These are phyloP conservation scores for Rhinoptilus africanus DNA, from an alignment of 2,113 vertebrate genomes.

Conservation along the genomic window DNA sequence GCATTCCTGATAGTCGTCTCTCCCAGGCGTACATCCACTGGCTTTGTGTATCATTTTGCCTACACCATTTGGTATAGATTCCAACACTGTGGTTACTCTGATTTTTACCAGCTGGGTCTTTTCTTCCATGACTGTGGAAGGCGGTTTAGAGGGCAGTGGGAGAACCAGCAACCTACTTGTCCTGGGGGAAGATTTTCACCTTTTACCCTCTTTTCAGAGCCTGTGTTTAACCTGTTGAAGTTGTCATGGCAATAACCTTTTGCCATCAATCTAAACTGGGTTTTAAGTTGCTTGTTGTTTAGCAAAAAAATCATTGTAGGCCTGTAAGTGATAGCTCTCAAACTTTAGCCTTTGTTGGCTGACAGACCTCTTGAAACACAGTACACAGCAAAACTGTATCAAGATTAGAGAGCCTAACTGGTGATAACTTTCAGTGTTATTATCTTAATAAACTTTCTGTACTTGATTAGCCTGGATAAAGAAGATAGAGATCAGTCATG, in stretches of 20 bases:
- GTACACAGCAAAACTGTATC: slow-evolving; percentile 44
- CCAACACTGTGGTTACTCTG: background rate
- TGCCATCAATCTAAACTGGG: slow-evolving; percentile 48
- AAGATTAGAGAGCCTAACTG: slow-evolving; percentile 66
- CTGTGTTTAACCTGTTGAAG: slow-evolving; percentile 25
- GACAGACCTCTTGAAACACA: slow-evolving; percentile 59
- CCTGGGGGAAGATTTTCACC: background rate
- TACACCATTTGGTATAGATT: background rate
- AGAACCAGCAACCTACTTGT: background rate
- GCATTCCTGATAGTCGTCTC: fast-evolving
- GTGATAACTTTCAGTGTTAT: slow-evolving; percentile 70
- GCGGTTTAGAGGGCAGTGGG: background rate
- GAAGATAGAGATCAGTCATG: slow-evolving; percentile 71
- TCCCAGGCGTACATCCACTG: background rate
- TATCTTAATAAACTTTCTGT: slow-evolving; percentile 80
- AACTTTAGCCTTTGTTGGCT: background rate
- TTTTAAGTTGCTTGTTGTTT: slow-evolving; percentile 34
- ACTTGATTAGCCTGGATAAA: slow-evolving; percentile 77
- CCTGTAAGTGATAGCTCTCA: slow-evolving; percentile 40
- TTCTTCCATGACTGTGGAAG: background rate
- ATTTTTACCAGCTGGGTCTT: background rate
- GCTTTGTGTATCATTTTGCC: background rate
- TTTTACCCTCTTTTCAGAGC: background rate
- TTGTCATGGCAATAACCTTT: slow-evolving; percentile 53
- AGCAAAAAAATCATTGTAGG: background rate